Percentiles rank a stretch among this genome's conserved stretches.
Evolutionary conservation across 2,888 invertebrate species (phyloP).

Genomic region (Tetrapedia diversipes): DNA sequence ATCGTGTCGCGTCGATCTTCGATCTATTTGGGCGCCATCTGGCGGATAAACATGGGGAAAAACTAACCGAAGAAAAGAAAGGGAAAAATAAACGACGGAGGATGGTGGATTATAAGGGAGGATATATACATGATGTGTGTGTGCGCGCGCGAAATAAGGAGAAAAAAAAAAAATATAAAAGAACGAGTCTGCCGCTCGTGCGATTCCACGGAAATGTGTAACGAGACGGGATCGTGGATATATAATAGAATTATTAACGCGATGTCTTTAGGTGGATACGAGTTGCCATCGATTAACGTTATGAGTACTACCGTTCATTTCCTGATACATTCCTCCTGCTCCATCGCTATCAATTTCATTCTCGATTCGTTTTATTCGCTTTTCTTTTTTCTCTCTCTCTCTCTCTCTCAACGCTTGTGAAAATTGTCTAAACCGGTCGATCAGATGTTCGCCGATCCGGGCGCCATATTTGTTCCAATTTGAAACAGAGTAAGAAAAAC

Average conservation of each 20-base stretch:
- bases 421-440: too few species aligned
- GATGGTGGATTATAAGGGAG: slow-evolving; percentile 33
- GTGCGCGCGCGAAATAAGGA: slow-evolving; percentile 16
- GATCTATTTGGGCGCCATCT: slow-evolving; percentile 29
- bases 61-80: neutral
- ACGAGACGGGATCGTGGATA: slow-evolving; percentile 51
- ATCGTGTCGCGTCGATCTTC: slow-evolving; percentile 19
- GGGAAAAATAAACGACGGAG: slow-evolving; percentile 19
- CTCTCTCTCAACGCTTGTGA: too few species aligned
- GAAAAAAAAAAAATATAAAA: slow-evolving; percentile 25
- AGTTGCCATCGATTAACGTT: slow-evolving; percentile 77
- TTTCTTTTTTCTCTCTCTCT: slow-evolving; percentile 36
- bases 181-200: slow-evolving; percentile 65
- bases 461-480: too few species aligned
- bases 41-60: neutral
- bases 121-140: slow-evolving; percentile 44
- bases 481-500: too few species aligned
- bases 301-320: slow-evolving; percentile 77
- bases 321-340: slow-evolving; percentile 54
- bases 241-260: slow-evolving; percentile 63
- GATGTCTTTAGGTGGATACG: slow-evolving; percentile 67
- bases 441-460: too few species aligned
- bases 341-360: slow-evolving; percentile 14
- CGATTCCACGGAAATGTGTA: slow-evolving; percentile 49
- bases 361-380: neutral